A percentile compares a stretch with the other conserved stretches of the same genome.
These are phyloP conservation scores for Aphodius granarius DNA, from an alignment of 2,888 invertebrate genomes.

Conservation along the genomic window DNA sequence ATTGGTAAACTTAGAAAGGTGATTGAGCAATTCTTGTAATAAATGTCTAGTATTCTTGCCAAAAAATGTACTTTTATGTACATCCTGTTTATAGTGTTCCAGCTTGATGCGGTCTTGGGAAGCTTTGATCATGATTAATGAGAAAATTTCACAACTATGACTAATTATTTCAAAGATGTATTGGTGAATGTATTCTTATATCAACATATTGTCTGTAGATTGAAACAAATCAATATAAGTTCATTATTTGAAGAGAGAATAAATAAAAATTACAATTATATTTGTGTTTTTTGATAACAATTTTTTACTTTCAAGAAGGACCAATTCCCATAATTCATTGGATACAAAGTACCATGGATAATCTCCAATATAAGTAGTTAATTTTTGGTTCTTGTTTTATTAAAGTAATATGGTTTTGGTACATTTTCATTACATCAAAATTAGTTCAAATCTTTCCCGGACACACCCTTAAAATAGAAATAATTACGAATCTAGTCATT, in stretches of 20 bases:
- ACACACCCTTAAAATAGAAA: neutral
- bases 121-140: neutral
- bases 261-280: too few species aligned
- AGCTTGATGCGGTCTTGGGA: neutral
- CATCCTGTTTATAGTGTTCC: neutral
- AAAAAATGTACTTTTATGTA: neutral
- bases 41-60: too few species aligned
- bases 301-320: too few species aligned
- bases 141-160: too few species aligned
- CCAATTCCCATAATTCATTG: too few species aligned
- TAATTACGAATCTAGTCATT: neutral
- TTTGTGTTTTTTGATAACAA: too few species aligned
- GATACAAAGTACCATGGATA: neutral
- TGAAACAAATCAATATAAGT: too few species aligned
- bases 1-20: too few species aligned
- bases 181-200: too few species aligned
- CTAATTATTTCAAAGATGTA: neutral
- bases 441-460: neutral
- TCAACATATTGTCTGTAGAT: too few species aligned
- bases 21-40: too few species aligned
- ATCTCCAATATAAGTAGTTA: neutral
- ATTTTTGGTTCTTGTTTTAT: neutral
- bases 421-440: neutral
- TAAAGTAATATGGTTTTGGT: neutral
- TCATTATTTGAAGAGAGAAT: too few species aligned